Percentiles rank a stretch among this genome's conserved stretches.
phyloP scores from a whole-genome alignment of 2,113 vertebrate species.

The Semnopithecus entellus region DNA sequence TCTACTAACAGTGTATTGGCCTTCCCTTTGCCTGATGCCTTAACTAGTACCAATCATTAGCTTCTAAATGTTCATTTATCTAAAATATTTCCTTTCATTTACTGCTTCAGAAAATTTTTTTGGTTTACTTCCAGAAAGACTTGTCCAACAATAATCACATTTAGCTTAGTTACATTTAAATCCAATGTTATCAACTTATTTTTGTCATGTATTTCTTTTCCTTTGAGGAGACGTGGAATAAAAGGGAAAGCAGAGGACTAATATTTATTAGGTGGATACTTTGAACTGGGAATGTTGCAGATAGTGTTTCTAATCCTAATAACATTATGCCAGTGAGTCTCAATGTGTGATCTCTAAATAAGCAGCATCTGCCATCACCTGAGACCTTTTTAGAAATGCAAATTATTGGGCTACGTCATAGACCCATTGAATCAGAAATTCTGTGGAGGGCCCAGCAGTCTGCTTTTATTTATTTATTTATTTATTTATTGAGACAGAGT shows the following conservation, averaged over 20 bases:
- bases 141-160: conserved; percentile 47
- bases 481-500: too few relatives aligned
- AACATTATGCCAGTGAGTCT: neutral
- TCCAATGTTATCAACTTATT: conserved; percentile 29
- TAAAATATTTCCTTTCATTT: conserved; percentile 47
- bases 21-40: neutral
- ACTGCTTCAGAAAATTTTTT: conserved; percentile 37
- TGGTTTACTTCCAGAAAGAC: conserved; percentile 46
- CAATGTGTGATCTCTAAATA: neutral
- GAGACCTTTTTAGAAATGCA: neutral
- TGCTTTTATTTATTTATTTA: neutral
- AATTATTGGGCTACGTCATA: neutral
- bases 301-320: neutral
- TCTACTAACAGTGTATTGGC: neutral
- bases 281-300: neutral
- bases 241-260: neutral
- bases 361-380: neutral
- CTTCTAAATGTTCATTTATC: conserved; percentile 26
- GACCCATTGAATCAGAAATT: neutral
- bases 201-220: conserved; percentile 41
- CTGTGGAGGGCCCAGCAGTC: neutral
- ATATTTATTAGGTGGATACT: neutral
- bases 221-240: neutral
- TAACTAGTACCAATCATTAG: conserved; percentile 31
- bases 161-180: conserved; percentile 51